Evolutionary conservation across 2,797 vertebrate species (phyloP), one percentile per base, ranked within the genome.

Genomic region (Rhinophrynus dorsalis): DNA sequence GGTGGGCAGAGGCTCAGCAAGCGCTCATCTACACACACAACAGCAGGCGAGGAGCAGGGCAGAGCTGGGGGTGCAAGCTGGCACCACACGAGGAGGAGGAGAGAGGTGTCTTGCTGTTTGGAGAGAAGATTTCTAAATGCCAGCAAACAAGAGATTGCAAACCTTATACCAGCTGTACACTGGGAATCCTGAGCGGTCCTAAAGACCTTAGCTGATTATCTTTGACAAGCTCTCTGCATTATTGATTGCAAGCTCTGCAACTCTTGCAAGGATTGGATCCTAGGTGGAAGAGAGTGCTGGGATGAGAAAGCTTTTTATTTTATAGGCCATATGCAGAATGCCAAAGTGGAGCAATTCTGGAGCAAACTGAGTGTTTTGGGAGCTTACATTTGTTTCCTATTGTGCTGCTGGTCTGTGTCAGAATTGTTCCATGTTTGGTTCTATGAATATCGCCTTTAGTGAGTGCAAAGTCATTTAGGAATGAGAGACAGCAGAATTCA

Each of bases 141-240:
- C 85, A 85, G 88, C 86, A 78, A 85, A 82, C 78, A 83, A 85
- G 86, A 86, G 80, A 84, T 81, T 79, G 86, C 79, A 81, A 83
- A 83, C 85, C 84, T 84, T 80, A 75, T 74, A 77, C 83, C 80
- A 82, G 84, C 85, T 83, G 81, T 74, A 78, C 81, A 78, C 83
- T 84, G 68, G 78, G 79, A 86, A 84, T 86, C 84, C 90, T 90
- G 90, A 91, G 86, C 92, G 92, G 94, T 94, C 94, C 93, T 94
- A 94, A 87, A 87, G 91, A 83, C 86, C 69, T 58, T 47, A 59
- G 61, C 44, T 60, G 42, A 66, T 66, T 44, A 59, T 65, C 47
- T 52, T 20, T 58, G 54, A 73, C 44, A 51, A 52, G 61, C 69
- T 72, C 69, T 72, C 69, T 72, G 69, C 54, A 72, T 64, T 76